Conservation (phyloP, 2,888 invertebrate genomes). For the Marasmarcha lunaedactyla region DNA sequence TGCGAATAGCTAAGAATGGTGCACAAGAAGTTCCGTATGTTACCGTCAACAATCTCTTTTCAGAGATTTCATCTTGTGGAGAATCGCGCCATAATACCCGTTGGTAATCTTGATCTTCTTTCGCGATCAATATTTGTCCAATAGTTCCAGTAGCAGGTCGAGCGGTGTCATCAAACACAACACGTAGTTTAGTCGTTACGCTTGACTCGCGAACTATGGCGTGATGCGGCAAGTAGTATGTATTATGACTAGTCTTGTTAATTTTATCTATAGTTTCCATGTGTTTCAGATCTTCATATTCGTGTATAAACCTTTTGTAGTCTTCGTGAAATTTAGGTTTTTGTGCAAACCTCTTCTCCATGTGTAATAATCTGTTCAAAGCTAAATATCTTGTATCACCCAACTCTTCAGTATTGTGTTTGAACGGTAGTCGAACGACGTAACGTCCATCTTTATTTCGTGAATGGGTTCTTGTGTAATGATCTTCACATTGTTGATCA, state of each 20-base stretch:
- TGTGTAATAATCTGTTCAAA: constrained; percentile 10
- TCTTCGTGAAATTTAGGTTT: constrained; percentile 12
- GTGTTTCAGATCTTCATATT: constrained; percentile 16
- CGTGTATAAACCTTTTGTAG: constrained; percentile 15
- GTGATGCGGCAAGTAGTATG: constrained; percentile 22
- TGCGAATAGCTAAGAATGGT: constrained; percentile 7
- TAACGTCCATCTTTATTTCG: constrained; percentile 13
- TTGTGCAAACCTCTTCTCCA: constrained; percentile 12
- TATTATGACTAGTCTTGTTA: constrained; percentile 3
- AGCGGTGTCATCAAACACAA: constrained; percentile 16
- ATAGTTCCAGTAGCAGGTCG: constrained; percentile 8
- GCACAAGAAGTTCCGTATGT: constrained; percentile 9
- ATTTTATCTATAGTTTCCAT: constrained; percentile 10
- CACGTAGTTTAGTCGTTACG: neutral
- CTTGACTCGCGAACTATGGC: constrained; percentile 18
- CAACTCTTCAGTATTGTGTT: constrained; percentile 5
- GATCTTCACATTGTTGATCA: constrained; percentile 10
- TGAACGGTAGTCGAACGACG: constrained; percentile 6
- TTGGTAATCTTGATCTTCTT: constrained; percentile 8
- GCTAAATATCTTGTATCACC: constrained; percentile 12
- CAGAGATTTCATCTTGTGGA: neutral
- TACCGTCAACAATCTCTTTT: constrained; percentile 1
- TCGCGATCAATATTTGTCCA: constrained; percentile 7
- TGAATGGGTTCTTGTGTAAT: constrained; percentile 6
- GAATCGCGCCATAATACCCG: constrained; percentile 10